These are phyloP conservation scores for Adelognathus sp. DNA, from an alignment of 2,888 invertebrate species.

Conservation along the genomic window DNA sequence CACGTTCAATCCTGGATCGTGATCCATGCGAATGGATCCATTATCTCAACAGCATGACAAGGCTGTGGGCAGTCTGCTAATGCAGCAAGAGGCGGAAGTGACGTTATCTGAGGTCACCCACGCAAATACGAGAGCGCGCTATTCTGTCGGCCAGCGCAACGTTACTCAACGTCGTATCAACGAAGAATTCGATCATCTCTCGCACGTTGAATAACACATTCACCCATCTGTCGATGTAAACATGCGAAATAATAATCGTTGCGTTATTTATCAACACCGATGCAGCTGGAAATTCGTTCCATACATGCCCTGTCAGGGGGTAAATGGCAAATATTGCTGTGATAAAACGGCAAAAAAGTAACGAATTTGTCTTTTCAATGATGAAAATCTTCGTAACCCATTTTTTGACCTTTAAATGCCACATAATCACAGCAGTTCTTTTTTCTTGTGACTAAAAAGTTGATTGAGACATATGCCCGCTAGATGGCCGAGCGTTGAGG, in stretches of 20 bases:
- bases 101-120: conserved; percentile 80
- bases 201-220: not conserved
- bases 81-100: conserved; percentile 79
- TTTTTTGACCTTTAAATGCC: too few species aligned
- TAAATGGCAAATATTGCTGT: too few species aligned
- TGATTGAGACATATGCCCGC: too few species aligned
- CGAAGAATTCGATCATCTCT: conserved; percentile 35
- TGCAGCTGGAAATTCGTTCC: too few species aligned
- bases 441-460: too few species aligned
- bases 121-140: conserved; percentile 66
- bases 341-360: too few species aligned
- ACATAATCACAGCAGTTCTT: too few species aligned
- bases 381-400: too few species aligned
- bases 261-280: too few species aligned
- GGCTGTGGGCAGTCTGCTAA: conserved; percentile 80
- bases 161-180: conserved; percentile 49
- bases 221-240: not conserved
- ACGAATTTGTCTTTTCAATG: too few species aligned
- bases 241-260: not conserved
- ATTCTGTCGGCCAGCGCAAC: conserved; percentile 39
- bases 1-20: conserved; percentile 77
- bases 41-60: conserved; percentile 80
- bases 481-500: too few species aligned
- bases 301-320: too few species aligned
- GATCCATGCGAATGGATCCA: conserved; percentile 79